These are phyloP conservation scores for Columba guinea DNA, from an alignment of 2,797 vertebrate species.

Conservation along the genomic window DNA sequence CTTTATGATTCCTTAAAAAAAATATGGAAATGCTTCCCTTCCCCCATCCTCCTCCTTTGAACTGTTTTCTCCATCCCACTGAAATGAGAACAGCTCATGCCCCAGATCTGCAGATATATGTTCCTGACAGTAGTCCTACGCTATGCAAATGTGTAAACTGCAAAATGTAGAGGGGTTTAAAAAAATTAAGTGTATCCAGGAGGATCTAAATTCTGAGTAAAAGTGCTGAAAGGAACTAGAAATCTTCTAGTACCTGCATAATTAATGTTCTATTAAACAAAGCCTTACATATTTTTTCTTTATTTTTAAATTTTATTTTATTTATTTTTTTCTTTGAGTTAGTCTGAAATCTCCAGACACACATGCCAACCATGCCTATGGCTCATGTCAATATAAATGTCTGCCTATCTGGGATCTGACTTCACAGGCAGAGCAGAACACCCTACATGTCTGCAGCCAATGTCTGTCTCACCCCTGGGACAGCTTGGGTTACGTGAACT, in stretches of 20 bases:
- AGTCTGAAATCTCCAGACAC: neutral
- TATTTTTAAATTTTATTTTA: neutral
- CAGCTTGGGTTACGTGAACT: neutral
- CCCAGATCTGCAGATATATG: slow-evolving; percentile 43
- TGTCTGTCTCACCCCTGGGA: neutral
- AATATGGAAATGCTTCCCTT: slow-evolving; percentile 44
- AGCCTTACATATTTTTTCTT: neutral
- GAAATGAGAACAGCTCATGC: slow-evolving; percentile 62
- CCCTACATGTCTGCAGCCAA: neutral
- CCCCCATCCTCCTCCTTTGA: slow-evolving; percentile 55
- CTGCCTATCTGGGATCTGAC: neutral
- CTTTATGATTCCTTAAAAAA: slow-evolving; percentile 45
- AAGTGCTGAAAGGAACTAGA: slow-evolving; percentile 1
- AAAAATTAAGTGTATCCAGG: slow-evolving; percentile 45
- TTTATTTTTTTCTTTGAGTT: neutral
- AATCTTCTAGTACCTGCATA: slow-evolving; percentile 9
- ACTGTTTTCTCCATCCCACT: slow-evolving; percentile 56
- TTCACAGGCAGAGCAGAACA: neutral
- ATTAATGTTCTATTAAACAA: slow-evolving; percentile 27
- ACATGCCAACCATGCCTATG: neutral
- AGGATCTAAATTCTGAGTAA: slow-evolving; percentile 31
- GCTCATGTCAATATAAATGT: neutral
- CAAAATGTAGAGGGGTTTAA: slow-evolving; percentile 45
- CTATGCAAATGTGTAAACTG: slow-evolving; percentile 61
- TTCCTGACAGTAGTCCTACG: slow-evolving; percentile 64